phyloP scores from a whole-genome alignment of 2,797 vertebrate genomes.

The Menidia menidia region DNA sequence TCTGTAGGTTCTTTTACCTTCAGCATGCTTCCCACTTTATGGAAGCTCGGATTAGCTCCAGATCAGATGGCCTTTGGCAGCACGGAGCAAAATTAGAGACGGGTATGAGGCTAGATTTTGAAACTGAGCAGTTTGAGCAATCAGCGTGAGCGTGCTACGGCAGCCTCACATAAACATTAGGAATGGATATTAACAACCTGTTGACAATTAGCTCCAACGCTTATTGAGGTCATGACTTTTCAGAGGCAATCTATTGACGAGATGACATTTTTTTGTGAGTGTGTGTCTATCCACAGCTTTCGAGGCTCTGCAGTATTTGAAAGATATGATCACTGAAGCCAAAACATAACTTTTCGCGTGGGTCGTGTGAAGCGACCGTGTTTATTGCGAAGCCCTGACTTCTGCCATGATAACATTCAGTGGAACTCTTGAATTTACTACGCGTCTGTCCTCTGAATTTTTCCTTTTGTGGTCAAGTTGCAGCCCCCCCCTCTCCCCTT shows the following conservation, averaged over 20 bases:
- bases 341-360: neutral
- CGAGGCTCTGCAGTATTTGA: neutral
- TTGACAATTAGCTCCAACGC: neutral
- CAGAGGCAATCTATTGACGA: neutral
- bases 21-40: no score
- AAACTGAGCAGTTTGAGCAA: neutral
- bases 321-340: neutral
- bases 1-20: no score
- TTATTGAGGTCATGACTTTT: neutral
- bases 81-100: no score
- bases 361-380: neutral
- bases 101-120: neutral
- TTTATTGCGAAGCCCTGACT: neutral
- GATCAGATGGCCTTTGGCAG: no score
- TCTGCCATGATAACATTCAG: constrained; percentile 5
- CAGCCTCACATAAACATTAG: neutral
- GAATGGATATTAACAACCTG: neutral
- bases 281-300: neutral
- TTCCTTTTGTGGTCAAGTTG: constrained; percentile 71
- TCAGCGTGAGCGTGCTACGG: neutral
- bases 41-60: no score
- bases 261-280: neutral
- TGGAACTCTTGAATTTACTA: constrained; percentile 15
- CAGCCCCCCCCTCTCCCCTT: neutral
- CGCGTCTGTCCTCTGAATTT: constrained; percentile 15